These are phyloP conservation scores for Chelonus formosanus DNA, from an alignment of 2,888 invertebrate genomes.

Conservation along the genomic window DNA sequence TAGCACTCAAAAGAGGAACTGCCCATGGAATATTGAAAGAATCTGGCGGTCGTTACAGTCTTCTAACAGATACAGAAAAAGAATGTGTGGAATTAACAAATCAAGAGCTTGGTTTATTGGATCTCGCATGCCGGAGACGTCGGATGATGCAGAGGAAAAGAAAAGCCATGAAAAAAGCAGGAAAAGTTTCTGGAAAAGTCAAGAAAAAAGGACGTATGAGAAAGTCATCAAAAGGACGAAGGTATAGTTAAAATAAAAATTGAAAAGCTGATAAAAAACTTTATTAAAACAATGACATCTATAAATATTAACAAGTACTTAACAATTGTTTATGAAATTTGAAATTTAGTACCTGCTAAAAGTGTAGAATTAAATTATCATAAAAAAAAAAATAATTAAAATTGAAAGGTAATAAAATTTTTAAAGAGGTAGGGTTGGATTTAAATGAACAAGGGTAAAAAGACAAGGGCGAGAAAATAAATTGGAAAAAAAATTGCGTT, in stretches of 20 bases:
- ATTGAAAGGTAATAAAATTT: no score
- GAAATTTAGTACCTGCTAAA: no score
- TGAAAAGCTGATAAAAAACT: no score
- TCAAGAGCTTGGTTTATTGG: slow-evolving; percentile 50
- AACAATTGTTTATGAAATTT: no score
- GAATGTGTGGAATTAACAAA: slow-evolving; percentile 45
- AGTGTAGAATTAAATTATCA: no score
- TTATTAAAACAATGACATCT: no score
- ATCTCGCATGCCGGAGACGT: slow-evolving; percentile 41
- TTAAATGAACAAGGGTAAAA: no score
- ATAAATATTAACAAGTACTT: no score
- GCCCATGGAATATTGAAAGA: slow-evolving; percentile 49
- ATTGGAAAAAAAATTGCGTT: no score
- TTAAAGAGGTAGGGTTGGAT: no score
- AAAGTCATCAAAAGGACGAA: slow-evolving; percentile 22
- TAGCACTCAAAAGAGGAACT: slow-evolving; percentile 50
- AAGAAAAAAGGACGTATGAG: not conserved
- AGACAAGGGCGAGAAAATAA: no score
- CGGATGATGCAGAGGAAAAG: slow-evolving; percentile 35
- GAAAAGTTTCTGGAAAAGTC: not conserved
- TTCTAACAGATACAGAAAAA: slow-evolving; percentile 43
- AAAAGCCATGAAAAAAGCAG: not conserved
- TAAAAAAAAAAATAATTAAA: no score
- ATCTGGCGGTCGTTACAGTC: slow-evolving; percentile 43
- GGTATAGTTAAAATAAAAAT: not conserved